phyloP scores from a whole-genome alignment of 2,888 invertebrate species.

The Platycnemis pennipes region DNA sequence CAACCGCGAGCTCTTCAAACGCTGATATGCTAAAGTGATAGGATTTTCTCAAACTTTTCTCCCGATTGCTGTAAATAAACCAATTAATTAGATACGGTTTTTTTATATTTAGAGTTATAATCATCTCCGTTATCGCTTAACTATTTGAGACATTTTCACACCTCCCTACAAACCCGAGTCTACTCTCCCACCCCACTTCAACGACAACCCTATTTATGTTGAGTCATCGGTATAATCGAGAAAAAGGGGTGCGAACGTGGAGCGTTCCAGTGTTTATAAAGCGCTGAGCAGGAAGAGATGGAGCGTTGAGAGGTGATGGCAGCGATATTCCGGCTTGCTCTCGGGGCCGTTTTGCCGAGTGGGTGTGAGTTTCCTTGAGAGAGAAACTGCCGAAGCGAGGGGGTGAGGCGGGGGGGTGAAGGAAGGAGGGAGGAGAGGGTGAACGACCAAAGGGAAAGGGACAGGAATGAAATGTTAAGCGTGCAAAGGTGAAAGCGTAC shows the following conservation, averaged over 20 bases:
- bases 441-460: not conserved
- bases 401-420: not conserved
- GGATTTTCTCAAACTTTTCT: too few species aligned
- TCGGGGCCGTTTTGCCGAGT: not conserved
- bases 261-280: not conserved
- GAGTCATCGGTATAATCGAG: not conserved
- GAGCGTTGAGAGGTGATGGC: not conserved
- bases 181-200: not conserved
- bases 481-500: not conserved
- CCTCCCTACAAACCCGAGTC: not conserved
- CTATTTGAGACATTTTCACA: too few species aligned
- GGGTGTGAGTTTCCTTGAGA: not conserved
- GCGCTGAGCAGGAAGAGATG: constrained; percentile 11
- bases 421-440: not conserved
- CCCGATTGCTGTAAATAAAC: too few species aligned
- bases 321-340: not conserved
- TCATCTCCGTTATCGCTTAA: not conserved
- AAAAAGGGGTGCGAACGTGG: not conserved
- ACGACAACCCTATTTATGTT: not conserved
- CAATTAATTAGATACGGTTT: too few species aligned
- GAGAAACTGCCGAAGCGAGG: not conserved
- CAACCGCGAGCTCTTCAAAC: too few species aligned
- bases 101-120: not conserved
- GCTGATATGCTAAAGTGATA: too few species aligned
- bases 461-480: not conserved